Evolutionary conservation across 2,113 vertebrate species (phyloP).

Genomic region (Macaca fascicularis): T2T-MFA8v1.1 NC_088375.1:184051001-184051500

Average conservation of each 20-base stretch:
- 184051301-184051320: not conserved
- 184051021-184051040: not conserved
- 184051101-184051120: not conserved
- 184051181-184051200: slow-evolving; percentile 9
- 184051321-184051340: not conserved
- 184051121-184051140: not conserved
- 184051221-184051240: not conserved
- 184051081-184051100: not conserved
- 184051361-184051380: not conserved
- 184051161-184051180: not conserved
- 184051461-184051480: not conserved
- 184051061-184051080: slow-evolving; percentile 26
- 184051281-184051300: not conserved
- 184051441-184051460: not conserved
- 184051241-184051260: not conserved
- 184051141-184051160: not conserved
- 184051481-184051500: not conserved
- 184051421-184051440: not conserved
- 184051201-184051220: not conserved
- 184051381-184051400: not conserved
- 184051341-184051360: not conserved
- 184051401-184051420: not conserved
- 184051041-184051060: slow-evolving; percentile 8
- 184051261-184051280: not conserved
- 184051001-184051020: not conserved